Conservation (phyloP, 2,888 invertebrate genomes). For the Acanthosepion pharaonis region DNA sequence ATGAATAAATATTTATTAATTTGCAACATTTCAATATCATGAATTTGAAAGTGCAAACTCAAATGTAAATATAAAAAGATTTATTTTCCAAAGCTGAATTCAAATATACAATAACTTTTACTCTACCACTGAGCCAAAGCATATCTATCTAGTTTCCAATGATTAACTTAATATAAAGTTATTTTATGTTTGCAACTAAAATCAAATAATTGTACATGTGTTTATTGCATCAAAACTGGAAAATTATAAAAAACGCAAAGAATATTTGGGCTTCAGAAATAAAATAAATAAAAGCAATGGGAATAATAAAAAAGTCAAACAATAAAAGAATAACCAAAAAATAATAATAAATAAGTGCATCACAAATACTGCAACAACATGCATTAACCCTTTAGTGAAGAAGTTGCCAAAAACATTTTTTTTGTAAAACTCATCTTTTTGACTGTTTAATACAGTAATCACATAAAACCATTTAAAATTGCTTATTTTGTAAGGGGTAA, state of each 20-base stretch:
- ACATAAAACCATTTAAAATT: neutral
- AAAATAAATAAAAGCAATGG: neutral
- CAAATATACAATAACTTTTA: too few species aligned
- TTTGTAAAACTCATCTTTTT: neutral
- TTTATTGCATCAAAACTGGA: neutral
- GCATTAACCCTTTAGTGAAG: neutral
- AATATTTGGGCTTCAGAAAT: neutral
- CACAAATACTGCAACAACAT: neutral
- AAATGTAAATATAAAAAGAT: too few species aligned
- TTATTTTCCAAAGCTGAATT: too few species aligned
- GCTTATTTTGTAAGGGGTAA: neutral
- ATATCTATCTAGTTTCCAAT: too few species aligned
- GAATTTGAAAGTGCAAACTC: too few species aligned
- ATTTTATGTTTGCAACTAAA: neutral
- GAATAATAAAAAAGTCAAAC: neutral
- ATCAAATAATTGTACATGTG: slow-evolving; percentile 6
- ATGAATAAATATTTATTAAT: too few species aligned
- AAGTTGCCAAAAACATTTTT: neutral
- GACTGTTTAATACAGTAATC: neutral
- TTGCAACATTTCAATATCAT: too few species aligned
- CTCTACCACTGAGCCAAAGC: too few species aligned
- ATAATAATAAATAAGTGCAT: neutral
- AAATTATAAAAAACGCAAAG: neutral
- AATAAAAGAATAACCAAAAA: neutral
- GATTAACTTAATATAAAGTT: neutral